Base-by-base conservation (phyloP, 2,113 vertebrate genomes). In the Podarcis cretensis region DNA sequence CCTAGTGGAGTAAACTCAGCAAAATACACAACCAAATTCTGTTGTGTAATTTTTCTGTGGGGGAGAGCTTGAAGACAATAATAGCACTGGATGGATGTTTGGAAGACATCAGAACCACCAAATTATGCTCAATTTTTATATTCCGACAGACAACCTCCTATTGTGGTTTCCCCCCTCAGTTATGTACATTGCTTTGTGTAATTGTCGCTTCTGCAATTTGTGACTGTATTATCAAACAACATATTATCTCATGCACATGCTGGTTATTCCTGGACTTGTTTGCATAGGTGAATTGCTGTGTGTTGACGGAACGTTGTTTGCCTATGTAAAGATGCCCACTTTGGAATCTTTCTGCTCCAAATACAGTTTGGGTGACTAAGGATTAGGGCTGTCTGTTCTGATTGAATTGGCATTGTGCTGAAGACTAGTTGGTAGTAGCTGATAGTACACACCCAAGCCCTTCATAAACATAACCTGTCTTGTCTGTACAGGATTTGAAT, bases 401-500 rank as follows among this genome's bases (percentile, higher is more conserved):
- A 57, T 57, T 54, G 77, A 65, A 71, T 59, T 69, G 13, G 77
- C 21, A 68, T 57, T 87, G 48, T 80, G 20, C 43, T 48, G 75
- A 68, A 54, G 63, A 79, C 37, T 68, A n/a, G 37, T 86, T 69
- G 30, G 65, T 54, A 20, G 40, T 18, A 59, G 66, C 21, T 57
- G 43, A 37, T 20, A 68, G 77, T 21, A 81, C 86, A 81, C 66
- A 81, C 86, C 77, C 86, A 81, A 59, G 65, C 57, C 43, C 77
- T 87, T 25, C 66, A 87, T 32, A 80, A 80, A 81, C 77, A 80
- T 27, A 80, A 80, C 68, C 32, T 73, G 63, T 57, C 77, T 87
- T 81, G 85, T 80, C 68, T 80, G 77, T 73, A 73, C 66, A 71
- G 21, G 77, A 81, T 37, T 87, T 80, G 76, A 57, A 57, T 87